Percentiles rank a stretch among this genome's conserved stretches.
phyloP scores from a whole-genome alignment of 2,888 invertebrate species.

The Caenorhabditis doughertyi region DNA sequence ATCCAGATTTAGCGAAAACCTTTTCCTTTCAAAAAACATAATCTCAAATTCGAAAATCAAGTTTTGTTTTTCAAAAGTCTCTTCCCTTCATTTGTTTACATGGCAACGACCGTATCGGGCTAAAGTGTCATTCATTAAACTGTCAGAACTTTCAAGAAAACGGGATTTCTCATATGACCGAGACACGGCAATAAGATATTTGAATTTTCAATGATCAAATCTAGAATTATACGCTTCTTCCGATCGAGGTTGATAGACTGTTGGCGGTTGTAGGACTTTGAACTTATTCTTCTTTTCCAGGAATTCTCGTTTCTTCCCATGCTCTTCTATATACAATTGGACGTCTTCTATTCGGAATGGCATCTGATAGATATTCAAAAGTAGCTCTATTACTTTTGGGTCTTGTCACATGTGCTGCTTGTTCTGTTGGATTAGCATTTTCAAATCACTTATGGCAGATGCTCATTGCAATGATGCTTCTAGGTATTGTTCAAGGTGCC shows the following conservation, averaged over 20 bases:
- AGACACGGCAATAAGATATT: neutral
- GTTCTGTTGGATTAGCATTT: conserved; percentile 52
- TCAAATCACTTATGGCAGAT: conserved; percentile 61
- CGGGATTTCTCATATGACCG: conserved; percentile 20
- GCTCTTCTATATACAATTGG: conserved; percentile 70
- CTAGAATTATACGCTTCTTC: neutral
- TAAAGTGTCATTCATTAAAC: no score
- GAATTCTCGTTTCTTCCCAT: conserved; percentile 70
- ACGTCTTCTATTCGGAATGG: conserved; percentile 69
- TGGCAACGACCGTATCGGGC: conserved; percentile 34
- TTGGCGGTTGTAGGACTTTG: neutral
- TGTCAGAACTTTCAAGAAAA: conserved; percentile 19
- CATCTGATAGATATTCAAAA: conserved; percentile 65
- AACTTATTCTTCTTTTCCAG: conserved; percentile 48
- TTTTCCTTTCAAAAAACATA: neutral
- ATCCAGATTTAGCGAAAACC: no score
- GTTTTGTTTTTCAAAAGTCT: neutral
- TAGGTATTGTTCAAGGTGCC: conserved; percentile 69
- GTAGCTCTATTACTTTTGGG: conserved; percentile 62
- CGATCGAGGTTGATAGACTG: neutral
- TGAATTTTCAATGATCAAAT: conserved; percentile 33
- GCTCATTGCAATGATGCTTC: conserved; percentile 51
- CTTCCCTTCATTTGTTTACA: conserved; percentile 18
- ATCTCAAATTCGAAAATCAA: neutral
- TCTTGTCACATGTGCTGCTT: conserved; percentile 48